Conservation (phyloP, 2,113 vertebrate species). For the Menura novaehollandiae region DNA sequence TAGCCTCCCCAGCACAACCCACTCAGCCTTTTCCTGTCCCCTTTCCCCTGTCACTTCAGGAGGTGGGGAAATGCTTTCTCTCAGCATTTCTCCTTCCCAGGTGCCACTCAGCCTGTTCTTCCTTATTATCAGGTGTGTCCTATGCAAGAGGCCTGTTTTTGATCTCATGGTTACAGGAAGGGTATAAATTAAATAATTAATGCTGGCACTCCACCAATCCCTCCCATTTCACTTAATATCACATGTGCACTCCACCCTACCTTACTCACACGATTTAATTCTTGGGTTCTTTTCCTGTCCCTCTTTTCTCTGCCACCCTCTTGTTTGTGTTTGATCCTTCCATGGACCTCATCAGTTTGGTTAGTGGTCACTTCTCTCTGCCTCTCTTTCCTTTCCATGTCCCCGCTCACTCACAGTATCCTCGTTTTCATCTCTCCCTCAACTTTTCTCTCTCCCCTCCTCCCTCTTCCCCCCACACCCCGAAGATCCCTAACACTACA, state of each 20-base stretch:
- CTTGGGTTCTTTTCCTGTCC: background rate
- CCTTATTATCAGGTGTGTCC: background rate
- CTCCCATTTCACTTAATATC: background rate
- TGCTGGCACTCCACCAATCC: background rate
- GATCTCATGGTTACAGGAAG: background rate
- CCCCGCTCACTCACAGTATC: background rate
- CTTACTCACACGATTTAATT: background rate
- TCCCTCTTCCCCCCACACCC: background rate
- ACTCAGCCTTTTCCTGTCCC: background rate
- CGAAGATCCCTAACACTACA: background rate
- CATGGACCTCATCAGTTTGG: background rate
- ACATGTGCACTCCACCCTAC: background rate
- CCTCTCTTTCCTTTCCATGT: too few species aligned
- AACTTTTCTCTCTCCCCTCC: background rate
- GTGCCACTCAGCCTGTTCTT: background rate
- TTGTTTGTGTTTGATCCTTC: background rate
- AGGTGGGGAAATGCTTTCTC: background rate
- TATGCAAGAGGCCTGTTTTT: background rate
- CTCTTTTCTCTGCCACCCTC: background rate
- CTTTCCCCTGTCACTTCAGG: background rate
- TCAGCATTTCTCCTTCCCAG: background rate
- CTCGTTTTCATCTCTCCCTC: background rate
- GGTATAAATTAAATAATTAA: background rate
- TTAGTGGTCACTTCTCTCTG: background rate
- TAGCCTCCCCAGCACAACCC: too few species aligned